Evolutionary conservation across 2,797 vertebrate genomes (phyloP), one percentile per base, ranked within the genome.

Genomic region (Anguilla obscura): DNA sequence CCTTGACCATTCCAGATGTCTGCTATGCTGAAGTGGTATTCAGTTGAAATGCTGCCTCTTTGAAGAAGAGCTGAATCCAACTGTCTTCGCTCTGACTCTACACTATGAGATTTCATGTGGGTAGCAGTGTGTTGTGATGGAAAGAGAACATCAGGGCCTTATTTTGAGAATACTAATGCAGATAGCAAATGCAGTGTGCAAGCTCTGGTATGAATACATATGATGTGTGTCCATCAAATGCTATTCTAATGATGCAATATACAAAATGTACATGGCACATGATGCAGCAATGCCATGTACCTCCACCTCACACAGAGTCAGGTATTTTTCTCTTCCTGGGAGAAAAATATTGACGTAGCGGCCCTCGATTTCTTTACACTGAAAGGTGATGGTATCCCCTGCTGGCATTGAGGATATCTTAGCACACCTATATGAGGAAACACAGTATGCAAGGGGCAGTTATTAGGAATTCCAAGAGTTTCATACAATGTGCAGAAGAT

Each of bases 251-350:
- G 24, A 66, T 66, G 21, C 60, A 66, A 66, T 66, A n/a, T 10
- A 66, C 4, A 66, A 56, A 56, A 56, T 52, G 12, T 56, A 56
- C 12, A 14, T 56, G 24, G 60, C 60, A 66, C 21, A 66, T 3
- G 16, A 71, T 71, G 66, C 27, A 7, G 69, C n/a, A 71, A 30
- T 21, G 36, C 74, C 74, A 21, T 45, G 74, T 36, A 93, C 93
- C 86, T 95, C 92, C 74, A 94, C 91, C 87, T 95, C 94, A 87
- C 90, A 92, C 8, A 94, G 83, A 0, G 0, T 0, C 14, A 94
- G 87, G 83, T 71, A 60, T 50, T 86, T 74, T 0, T 66, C 7
- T 85, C 2, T 89, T 12, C 86, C 90, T 6, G 93, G 92, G 14
- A 92, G 21, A 5, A 92, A 63, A 1, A 94, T 74, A 89, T 90